Evolutionary conservation across 2,797 vertebrate species (phyloP).

Genomic region (Pyrocephalus nanus): DNA sequence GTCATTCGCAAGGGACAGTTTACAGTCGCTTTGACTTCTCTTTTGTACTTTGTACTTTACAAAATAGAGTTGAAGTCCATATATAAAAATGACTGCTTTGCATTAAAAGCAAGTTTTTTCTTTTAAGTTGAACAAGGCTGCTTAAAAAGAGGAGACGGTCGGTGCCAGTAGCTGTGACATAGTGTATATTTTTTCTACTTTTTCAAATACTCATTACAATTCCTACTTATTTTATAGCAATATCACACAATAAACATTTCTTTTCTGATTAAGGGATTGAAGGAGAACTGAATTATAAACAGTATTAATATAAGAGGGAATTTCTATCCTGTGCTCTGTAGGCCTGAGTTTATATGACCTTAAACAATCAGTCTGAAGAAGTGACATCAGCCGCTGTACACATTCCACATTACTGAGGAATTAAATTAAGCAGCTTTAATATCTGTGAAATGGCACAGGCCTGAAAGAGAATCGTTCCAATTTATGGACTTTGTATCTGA

Average conservation of each 20-base stretch:
- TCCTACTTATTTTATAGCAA: constrained; percentile 38
- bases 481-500: constrained; percentile 62
- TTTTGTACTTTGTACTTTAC: not conserved
- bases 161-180: constrained; percentile 8
- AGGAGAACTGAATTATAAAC: constrained; percentile 28
- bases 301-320: constrained; percentile 43
- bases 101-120: constrained; percentile 22
- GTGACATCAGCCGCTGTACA: constrained; percentile 41
- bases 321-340: constrained; percentile 21
- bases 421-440: constrained; percentile 55
- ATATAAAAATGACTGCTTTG: not conserved
- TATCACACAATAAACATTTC: constrained; percentile 51
- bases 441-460: constrained; percentile 53
- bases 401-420: constrained; percentile 60
- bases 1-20: not conserved
- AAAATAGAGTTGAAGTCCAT: not conserved
- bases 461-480: constrained; percentile 44
- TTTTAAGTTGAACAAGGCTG: constrained; percentile 25
- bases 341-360: constrained; percentile 41
- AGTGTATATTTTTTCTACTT: not conserved
- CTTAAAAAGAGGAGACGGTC: constrained; percentile 28
- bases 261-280: constrained; percentile 27
- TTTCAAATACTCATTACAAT: constrained; percentile 44
- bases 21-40: not conserved
- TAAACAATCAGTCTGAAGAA: constrained; percentile 47